These are phyloP conservation scores for Neoarius graeffei DNA, from an alignment of 2,113 vertebrate genomes.

Conservation along the genomic window DNA sequence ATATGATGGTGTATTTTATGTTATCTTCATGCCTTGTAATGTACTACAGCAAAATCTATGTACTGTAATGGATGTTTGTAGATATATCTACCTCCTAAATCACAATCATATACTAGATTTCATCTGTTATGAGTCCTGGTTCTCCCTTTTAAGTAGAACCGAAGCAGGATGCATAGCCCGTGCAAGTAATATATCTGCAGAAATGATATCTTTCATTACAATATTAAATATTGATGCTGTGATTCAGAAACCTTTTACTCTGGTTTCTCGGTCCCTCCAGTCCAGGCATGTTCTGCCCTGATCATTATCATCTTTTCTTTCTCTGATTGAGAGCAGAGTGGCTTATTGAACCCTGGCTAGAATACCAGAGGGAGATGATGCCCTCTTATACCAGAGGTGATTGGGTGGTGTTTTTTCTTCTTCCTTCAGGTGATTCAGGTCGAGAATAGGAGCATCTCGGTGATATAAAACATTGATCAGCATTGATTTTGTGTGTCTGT, in stretches of 20 bases:
- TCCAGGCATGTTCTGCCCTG: constrained; percentile 24
- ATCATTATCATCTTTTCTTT: constrained; percentile 50
- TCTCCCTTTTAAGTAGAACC: constrained; percentile 4
- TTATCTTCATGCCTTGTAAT: constrained; percentile 46
- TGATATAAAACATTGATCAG: constrained; percentile 63
- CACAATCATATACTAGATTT: constrained; percentile 10
- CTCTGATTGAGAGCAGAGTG: constrained; percentile 41
- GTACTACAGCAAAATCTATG: constrained; percentile 43
- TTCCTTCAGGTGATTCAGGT: constrained; percentile 42
- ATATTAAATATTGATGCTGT: constrained; percentile 34
- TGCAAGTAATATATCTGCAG: neutral
- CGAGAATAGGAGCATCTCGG: constrained; percentile 48
- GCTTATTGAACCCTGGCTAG: constrained; percentile 48
- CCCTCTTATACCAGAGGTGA: constrained; percentile 50
- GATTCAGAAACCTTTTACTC: constrained; percentile 33
- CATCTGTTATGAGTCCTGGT: constrained; percentile 18
- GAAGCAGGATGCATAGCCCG: neutral
- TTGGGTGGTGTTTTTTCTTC: constrained; percentile 49
- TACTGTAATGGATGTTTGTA: constrained; percentile 38
- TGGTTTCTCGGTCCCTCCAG: constrained; percentile 9
- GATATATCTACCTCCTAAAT: constrained; percentile 9
- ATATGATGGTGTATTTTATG: constrained; percentile 21
- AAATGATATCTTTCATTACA: constrained; percentile 33
- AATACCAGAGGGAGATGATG: constrained; percentile 36
- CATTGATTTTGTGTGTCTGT: constrained; percentile 61